Evolutionary conservation across 64 coral and sea anemone genomes (phyloP), one percentile per base, ranked within the genome.

Genomic region (Porites australiensis): DNA sequence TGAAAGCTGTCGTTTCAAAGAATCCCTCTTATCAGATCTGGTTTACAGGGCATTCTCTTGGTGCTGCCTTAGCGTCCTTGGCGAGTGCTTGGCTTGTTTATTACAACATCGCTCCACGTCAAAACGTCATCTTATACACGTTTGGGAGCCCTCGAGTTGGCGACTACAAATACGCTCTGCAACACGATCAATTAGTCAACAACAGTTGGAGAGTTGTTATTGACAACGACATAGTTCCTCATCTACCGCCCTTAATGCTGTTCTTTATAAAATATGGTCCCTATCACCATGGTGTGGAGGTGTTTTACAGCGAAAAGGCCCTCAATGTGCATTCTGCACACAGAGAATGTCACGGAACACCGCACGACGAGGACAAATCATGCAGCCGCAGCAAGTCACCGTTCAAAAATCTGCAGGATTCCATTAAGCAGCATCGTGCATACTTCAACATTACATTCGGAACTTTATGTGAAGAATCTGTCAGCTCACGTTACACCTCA

Each of bases 131-230:
- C 16, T 57, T 90, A 58, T 95, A 95, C 73, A 95, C 93, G 50
- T 95, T 95, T 74, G 93, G 93, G 16, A 89, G 84, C 79, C 93
- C 93, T 86, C 50, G 94, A 47, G 88, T 95, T 61, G 94, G 94
- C 7, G 68, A 95, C 18, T 95, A 91, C 57, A 18, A 82, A 3
- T 87, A 95, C 54, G 88, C 94, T 64, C 44, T 79, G 10, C 54
- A 84, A 49, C 93, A 95, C 88, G 93, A 95, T 87, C 22, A 60
- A 58, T 64, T 95, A 43, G 88, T 95, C 8, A 69, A 64, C 2
- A 59, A 86, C 79, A 95, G 93, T 51, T 95, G 88, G 78, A 47
- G 93, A n/a, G 88, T 95, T 47, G 88, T 89, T 13, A 89, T 87
- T 86, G 79, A 79, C 20, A n/a, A 78, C 53, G 93, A 95, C n/a